Conservation (phyloP, 2,113 vertebrate species). For the Ovis aries region DNA sequence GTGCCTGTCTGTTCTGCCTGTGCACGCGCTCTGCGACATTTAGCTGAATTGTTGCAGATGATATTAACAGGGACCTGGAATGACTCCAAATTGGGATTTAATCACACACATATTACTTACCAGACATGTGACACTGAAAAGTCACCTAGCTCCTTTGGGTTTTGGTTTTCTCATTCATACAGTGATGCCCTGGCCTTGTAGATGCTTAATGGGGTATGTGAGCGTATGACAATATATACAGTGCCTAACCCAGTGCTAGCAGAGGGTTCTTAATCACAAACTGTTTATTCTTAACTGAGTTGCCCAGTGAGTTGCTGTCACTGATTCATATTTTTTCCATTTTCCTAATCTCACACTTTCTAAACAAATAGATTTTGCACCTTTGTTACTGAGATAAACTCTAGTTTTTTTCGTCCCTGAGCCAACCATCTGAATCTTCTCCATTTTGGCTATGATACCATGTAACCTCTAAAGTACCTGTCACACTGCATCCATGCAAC, state of each 20-base stretch:
- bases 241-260: neutral
- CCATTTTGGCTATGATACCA: neutral
- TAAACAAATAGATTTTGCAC: neutral
- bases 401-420: neutral
- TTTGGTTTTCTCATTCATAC: neutral
- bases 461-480: too few relatives aligned
- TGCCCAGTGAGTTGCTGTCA: neutral
- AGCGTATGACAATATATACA: too few relatives aligned
- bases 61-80: neutral
- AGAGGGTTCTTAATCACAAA: neutral
- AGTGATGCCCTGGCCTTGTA: neutral
- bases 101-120: neutral
- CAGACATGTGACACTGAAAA: neutral
- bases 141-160: neutral
- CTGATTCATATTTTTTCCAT: neutral
- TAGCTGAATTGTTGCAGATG: neutral
- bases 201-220: too few relatives aligned
- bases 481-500: neutral
- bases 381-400: neutral
- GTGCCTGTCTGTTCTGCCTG: accelerated
- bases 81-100: neutral
- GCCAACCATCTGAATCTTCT: neutral
- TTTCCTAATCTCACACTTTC: neutral
- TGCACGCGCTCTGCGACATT: accelerated
- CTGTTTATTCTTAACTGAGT: neutral